Percentiles rank a stretch among this genome's conserved stretches.
Conservation (phyloP, 2,797 vertebrate species). For the Lutjanus argentimaculatus region DNA sequence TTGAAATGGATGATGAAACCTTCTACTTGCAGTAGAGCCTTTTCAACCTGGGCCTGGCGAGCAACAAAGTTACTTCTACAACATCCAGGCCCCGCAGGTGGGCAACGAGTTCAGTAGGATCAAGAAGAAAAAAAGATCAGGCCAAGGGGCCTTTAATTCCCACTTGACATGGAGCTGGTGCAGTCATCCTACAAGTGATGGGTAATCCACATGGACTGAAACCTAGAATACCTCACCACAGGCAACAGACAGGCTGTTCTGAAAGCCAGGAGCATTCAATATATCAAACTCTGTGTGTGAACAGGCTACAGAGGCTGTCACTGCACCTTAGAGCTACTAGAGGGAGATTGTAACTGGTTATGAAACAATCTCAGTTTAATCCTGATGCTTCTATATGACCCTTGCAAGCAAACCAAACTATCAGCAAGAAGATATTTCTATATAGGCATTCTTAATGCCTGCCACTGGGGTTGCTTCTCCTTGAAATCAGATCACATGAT, state of each 20-base stretch:
- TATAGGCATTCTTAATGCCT: too few species aligned
- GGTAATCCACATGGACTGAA: slow-evolving; percentile 5
- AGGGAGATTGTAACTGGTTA: too few species aligned
- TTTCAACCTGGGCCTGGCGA: not conserved
- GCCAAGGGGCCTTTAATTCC: slow-evolving; percentile 5
- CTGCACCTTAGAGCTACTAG: too few species aligned
- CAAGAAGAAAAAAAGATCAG: slow-evolving; percentile 21
- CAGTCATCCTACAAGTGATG: not conserved
- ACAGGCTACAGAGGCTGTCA: too few species aligned
- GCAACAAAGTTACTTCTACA: not conserved
- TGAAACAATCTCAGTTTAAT: too few species aligned
- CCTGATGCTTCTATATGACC: too few species aligned
- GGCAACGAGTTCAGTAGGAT: slow-evolving; percentile 14
- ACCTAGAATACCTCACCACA: not conserved
- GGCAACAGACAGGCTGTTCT: not conserved
- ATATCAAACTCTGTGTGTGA: not conserved
- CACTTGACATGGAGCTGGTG: not conserved
- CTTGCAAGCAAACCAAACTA: too few species aligned
- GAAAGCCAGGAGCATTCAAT: not conserved
- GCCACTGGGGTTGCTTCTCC: too few species aligned
- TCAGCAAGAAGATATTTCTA: too few species aligned
- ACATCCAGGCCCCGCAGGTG: slow-evolving; percentile 20
- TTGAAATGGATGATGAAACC: slow-evolving; percentile 14
- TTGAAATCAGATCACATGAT: too few species aligned
- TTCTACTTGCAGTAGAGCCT: not conserved